Evolutionary conservation across 1,140 invertebrate species (phyloP).

Genomic region (Aphelenchoides besseyi): DNA sequence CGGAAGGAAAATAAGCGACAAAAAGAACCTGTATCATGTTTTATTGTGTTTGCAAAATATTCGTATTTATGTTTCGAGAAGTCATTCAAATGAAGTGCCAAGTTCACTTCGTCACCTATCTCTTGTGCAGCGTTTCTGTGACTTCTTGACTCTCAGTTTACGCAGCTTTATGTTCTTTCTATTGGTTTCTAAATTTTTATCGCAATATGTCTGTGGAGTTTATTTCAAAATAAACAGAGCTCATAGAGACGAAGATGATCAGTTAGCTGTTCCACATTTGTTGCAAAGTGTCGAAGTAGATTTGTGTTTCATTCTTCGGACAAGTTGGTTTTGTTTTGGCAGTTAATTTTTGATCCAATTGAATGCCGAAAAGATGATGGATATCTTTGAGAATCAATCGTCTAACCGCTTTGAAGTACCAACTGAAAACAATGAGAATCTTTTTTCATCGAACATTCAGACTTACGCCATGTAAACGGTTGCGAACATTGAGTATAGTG

Average conservation of each 20-base stretch:
- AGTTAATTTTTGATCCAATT: neutral
- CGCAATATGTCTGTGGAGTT: neutral
- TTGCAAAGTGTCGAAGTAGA: neutral
- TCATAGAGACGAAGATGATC: neutral
- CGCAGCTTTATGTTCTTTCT: conserved; percentile 4
- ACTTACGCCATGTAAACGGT: neutral
- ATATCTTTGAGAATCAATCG: neutral
- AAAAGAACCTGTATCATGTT: no score
- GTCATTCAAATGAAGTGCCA: conserved; percentile 1
- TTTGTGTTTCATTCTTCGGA: neutral
- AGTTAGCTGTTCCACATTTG: neutral
- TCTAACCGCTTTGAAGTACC: neutral
- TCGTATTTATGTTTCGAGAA: conserved; percentile 2
- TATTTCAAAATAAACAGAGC: neutral
- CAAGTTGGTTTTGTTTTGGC: neutral
- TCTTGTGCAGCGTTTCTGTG: neutral
- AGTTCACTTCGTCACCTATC: neutral
- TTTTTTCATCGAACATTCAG: neutral
- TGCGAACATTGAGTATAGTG: neutral
- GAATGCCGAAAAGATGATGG: neutral
- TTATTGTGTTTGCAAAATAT: conserved; percentile 11
- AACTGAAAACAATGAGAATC: neutral
- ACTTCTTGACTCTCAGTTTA: neutral
- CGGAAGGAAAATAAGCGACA: conserved; percentile 56
- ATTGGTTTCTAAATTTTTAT: neutral